Percentiles rank a stretch among this genome's conserved stretches.
Conservation (phyloP, 2,113 vertebrate genomes). For the Entomyzon cyanotis region DNA sequence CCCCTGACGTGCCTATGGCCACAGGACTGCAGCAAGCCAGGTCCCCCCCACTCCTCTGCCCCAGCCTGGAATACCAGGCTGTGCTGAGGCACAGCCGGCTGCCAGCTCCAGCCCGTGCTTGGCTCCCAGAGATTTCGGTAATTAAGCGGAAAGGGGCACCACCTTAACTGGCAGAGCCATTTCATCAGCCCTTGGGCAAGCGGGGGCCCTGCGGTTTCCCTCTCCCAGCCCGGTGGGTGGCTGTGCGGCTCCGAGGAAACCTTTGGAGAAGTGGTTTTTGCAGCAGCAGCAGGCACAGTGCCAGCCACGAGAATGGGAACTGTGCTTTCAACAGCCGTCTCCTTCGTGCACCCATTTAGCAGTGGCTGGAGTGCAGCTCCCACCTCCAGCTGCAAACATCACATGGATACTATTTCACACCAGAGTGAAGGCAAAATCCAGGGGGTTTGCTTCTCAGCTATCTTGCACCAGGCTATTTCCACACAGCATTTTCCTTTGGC, state of each 20-base stretch:
- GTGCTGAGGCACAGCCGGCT: accelerated
- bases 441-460: background rate
- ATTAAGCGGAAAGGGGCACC: background rate
- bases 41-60: background rate
- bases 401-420: background rate
- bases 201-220: background rate
- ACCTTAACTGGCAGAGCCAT: background rate
- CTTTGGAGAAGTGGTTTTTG: constrained; percentile 27
- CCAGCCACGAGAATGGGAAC: background rate
- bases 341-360: background rate
- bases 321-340: background rate
- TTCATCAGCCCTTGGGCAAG: constrained; percentile 20
- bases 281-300: background rate
- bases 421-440: background rate
- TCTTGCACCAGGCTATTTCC: background rate
- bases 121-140: background rate
- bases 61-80: background rate
- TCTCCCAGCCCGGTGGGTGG: accelerated
- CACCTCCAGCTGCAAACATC: background rate
- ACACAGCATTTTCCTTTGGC: background rate
- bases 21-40: background rate
- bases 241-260: background rate
- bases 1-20: background rate
- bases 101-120: background rate
- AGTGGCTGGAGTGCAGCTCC: background rate